A percentile compares a stretch with the other conserved stretches of the same genome.
Evolutionary conservation across 2,797 vertebrate species (phyloP).

Genomic region (Gymnothorax reevesii): DNA sequence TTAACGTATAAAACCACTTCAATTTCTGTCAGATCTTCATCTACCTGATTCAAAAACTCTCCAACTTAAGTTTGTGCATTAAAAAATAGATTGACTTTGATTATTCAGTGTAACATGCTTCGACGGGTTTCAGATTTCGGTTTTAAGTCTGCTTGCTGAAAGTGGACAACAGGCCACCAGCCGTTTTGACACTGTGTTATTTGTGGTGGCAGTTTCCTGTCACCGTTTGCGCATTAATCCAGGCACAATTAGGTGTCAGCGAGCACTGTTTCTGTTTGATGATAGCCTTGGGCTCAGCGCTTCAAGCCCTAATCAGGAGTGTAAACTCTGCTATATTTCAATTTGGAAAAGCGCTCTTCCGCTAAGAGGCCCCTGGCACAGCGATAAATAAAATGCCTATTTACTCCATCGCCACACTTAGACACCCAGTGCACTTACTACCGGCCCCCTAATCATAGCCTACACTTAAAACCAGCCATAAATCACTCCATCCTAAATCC

Average conservation of each 20-base stretch:
- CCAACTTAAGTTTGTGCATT: background rate
- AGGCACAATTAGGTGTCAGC: constrained; percentile 92
- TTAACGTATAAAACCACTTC: background rate
- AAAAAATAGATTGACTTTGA: constrained; percentile 6
- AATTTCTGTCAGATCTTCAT: background rate
- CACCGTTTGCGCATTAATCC: constrained; percentile 91
- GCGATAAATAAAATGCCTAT: constrained; percentile 98
- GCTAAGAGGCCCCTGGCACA: constrained; percentile 92
- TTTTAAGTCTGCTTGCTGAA: constrained; percentile 68
- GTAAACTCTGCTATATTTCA: constrained; percentile 99
- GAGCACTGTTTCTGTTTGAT: constrained; percentile 80
- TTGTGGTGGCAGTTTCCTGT: constrained; percentile 79
- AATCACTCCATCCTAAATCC: constrained; percentile 89
- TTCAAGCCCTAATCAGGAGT: constrained; percentile 94
- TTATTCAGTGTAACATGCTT: constrained; percentile 28
- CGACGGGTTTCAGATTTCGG: constrained; percentile 67
- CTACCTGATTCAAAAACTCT: background rate
- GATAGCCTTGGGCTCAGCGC: constrained; percentile 87
- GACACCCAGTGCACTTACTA: constrained; percentile 84
- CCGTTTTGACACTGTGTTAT: constrained; percentile 72
- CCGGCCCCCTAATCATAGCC: constrained; percentile 87
- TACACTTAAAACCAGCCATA: constrained; percentile 85
- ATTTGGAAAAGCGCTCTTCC: constrained; percentile 97
- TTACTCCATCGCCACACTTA: constrained; percentile 87
- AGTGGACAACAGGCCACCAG: constrained; percentile 78